Evolutionary conservation across 2,797 vertebrate genomes (phyloP).

Genomic region (Morelia viridis): DNA sequence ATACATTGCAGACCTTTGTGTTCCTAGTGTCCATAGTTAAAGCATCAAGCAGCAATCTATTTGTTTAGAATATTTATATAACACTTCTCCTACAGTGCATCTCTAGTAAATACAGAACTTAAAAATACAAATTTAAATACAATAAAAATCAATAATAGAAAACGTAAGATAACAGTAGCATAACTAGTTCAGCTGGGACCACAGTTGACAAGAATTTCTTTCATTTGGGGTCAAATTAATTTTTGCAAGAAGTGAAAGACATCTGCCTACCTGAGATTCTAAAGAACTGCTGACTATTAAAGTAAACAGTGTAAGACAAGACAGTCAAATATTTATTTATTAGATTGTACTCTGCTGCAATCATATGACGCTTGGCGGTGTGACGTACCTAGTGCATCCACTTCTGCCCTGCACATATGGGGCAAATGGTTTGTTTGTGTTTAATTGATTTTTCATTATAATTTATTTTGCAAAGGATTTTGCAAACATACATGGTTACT

Average conservation of each 20-base stretch:
- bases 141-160: too few species aligned
- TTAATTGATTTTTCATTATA: background rate
- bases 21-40: background rate
- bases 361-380: background rate
- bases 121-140: too few species aligned
- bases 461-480: background rate
- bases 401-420: background rate
- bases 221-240: too few species aligned
- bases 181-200: too few species aligned
- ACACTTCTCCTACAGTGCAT: too few species aligned
- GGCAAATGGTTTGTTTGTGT: background rate
- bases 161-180: too few species aligned
- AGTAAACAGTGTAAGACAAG: background rate
- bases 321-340: background rate
- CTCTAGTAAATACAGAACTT: too few species aligned
- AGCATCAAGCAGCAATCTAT: background rate
- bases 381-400: background rate
- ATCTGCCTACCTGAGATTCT: background rate
- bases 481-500: background rate
- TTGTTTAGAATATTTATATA: too few species aligned
- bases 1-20: background rate
- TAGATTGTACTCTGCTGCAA: background rate
- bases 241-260: background rate
- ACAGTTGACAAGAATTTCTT: too few species aligned
- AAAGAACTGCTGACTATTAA: background rate